phyloP scores from a whole-genome alignment of 2,113 vertebrate species.

The Megalops atlanticus region DNA sequence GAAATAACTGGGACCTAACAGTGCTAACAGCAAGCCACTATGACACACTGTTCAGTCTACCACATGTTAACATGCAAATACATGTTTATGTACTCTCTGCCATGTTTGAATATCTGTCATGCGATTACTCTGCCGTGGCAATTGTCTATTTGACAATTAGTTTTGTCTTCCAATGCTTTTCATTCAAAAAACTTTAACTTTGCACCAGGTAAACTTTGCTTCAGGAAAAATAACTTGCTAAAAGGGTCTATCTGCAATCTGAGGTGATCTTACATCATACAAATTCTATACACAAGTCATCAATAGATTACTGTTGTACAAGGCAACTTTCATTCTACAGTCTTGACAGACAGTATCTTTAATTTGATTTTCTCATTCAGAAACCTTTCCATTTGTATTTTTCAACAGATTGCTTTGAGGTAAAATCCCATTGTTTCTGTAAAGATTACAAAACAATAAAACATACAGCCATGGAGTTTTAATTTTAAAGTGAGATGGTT shows the following conservation, averaged over 20 bases:
- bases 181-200: too few relatives aligned
- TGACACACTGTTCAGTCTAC: constrained; percentile 52
- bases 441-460: neutral
- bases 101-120: constrained; percentile 34
- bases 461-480: neutral
- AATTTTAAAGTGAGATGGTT: neutral
- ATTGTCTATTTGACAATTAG: too few relatives aligned
- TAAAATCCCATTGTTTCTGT: too few relatives aligned
- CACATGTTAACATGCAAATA: constrained; percentile 45
- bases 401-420: too few relatives aligned
- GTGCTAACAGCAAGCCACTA: constrained; percentile 40
- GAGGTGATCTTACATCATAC: neutral
- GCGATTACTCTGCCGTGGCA: too few relatives aligned
- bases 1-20: constrained; percentile 9
- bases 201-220: too few relatives aligned
- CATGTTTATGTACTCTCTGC: constrained; percentile 7
- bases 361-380: neutral
- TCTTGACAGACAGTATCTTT: neutral
- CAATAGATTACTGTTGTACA: too few relatives aligned
- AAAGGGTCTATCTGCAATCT: too few relatives aligned
- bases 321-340: neutral
- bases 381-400: neutral
- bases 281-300: too few relatives aligned
- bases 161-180: too few relatives aligned
- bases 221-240: too few relatives aligned